phyloP scores from a whole-genome alignment of 1,140 invertebrate genomes.

The Euglossa dilemma region DNA sequence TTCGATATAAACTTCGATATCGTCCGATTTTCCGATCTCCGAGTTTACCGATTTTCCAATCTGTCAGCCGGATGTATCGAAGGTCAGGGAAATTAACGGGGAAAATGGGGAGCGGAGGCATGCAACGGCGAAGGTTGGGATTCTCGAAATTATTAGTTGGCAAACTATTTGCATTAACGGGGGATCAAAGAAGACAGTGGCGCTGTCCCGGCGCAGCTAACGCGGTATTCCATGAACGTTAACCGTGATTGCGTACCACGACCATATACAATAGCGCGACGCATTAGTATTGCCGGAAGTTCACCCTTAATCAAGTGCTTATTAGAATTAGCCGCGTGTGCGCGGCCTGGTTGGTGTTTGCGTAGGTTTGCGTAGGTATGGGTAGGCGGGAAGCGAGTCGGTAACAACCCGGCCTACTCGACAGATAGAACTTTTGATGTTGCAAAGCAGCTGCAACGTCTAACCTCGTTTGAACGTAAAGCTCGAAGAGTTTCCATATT shows the following conservation, averaged over 20 bases:
- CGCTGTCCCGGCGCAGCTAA: not conserved
- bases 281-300: slow-evolving; percentile 53
- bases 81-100: not conserved
- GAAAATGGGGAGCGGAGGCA: not conserved
- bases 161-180: slow-evolving; percentile 48
- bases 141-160: slow-evolving; percentile 46
- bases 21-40: too few species aligned
- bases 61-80: not conserved
- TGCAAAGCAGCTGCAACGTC: slow-evolving; percentile 17
- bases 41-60: too few species aligned
- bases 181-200: slow-evolving; percentile 50
- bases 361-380: not conserved
- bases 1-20: too few species aligned
- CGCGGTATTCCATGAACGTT: slow-evolving; percentile 26
- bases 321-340: slow-evolving; percentile 55
- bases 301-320: slow-evolving; percentile 63
- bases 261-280: slow-evolving; percentile 32
- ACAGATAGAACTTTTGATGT: slow-evolving; percentile 46
- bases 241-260: slow-evolving; percentile 39
- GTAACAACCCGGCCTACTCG: slow-evolving; percentile 48
- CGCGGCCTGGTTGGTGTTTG: slow-evolving; percentile 1
- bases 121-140: not conserved
- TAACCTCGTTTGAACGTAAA: slow-evolving; percentile 52
- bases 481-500: slow-evolving; percentile 60
- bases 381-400: not conserved